Evolutionary conservation across 2,888 invertebrate species (phyloP), one percentile per base, ranked within the genome.

Genomic region (Dichetophora obliterata): DNA sequence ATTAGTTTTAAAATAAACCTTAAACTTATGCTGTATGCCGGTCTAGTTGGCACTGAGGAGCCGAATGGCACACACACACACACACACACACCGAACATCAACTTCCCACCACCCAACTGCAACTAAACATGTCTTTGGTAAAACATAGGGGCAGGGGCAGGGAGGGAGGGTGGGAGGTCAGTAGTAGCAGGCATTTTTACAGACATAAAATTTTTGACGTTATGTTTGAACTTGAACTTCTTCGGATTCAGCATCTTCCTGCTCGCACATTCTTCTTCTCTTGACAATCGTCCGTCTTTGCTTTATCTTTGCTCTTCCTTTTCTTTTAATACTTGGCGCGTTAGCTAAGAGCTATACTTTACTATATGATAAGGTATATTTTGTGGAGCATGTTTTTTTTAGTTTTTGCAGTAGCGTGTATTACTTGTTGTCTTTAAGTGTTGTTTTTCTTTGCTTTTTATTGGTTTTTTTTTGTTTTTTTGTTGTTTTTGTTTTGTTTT

Each of bases 141-240:
- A 43, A 43, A 43, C 43, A 43, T 43, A 43, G 43, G 11, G 11
- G 43, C 37, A 6, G 37, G 37, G 37, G 37, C 37, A 2, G 43
- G 11, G 31, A 31, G 5, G 31, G 31, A 31, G 43, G 43, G 43
- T 11, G 43, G 43, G 2, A 43, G 43, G 11, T 3, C n/a, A 37
- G 37, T 37, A 6, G 37, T 11, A 50, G 54, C 24, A 69, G 69
- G 52, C 54, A 27, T 70, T 70, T 70, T 70, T 52, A 31, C 37
- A 52, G 31, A 70, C 70, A 70, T 16, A 70, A 31, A 54, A 48
- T 73, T 61, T 72, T 43, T 34, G 14, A 61, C 43, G 61, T 73
- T 73, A 80, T 80, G 80, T 75, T 43, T 82, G 82, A 82, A 82
- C 82, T 82, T 82, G 82, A 82, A 82, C 82, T 82, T 81, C 81